Base-by-base conservation (phyloP, 2,113 vertebrate genomes). In the Nestor notabilis region DNA sequence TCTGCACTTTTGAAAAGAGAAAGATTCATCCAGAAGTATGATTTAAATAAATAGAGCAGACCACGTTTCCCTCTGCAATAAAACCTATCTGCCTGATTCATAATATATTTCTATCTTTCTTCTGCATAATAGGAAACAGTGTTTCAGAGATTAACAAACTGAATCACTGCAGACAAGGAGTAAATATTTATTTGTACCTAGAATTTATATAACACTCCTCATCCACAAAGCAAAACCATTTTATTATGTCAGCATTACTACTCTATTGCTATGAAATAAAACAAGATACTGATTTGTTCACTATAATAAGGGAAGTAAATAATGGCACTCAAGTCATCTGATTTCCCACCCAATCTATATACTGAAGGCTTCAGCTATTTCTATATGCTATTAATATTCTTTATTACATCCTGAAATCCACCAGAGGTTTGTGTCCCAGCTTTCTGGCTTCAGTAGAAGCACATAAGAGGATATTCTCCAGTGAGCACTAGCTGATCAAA, bases 81-180 rank as follows among this genome's bases (percentile, higher is more conserved):
- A 95, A 96, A 81, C 13, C 60, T 82, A 35, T 21, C 33, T 89
- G 29, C 20, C 24, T 80, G 29, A 63, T 46, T 14, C 28, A 27
- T 41, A 79, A 69, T 56, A 31, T 44, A 61, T 65, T 85, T 74
- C 60, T 74, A 31, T 69, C 50, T 91, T 89, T 89, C 44, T 50
- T 76, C 44, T 83, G 21, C 23, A 25, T 89, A 80, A 85, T 61
- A 61, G 15, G 24, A 85, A 60, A 56, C 21, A 41, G 13, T 71
- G 61, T 85, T 94, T 82, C 84, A 87, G 80, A 83, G 65, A 84
- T 82, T 96, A 89, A 68, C 37, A 84, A 91, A 55, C 47, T 71
- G 64, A 87, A 87, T 83, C 50, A 71, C 24, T 46, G 19, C 39
- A 71, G 86, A 70, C n/a, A 70, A 68, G 25, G 27, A 71, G 24